Percentiles rank a stretch among this genome's conserved stretches.
Conservation (phyloP, 2,113 vertebrate genomes). For the Conger conger region DNA sequence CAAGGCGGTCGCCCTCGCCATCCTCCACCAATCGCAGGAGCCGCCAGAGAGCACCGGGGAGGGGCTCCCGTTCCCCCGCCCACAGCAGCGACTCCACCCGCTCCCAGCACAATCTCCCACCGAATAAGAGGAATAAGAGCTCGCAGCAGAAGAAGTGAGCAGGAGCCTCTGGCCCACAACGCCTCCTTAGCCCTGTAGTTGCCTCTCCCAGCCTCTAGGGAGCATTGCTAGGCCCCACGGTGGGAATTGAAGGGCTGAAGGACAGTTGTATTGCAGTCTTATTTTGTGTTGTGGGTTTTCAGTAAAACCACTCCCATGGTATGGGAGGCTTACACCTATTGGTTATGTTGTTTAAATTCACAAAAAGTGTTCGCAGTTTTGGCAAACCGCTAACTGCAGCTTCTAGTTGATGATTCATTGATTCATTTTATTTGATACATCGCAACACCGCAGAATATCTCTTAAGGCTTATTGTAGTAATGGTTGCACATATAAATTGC, state of each 20-base stretch:
- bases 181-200: not conserved
- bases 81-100: constrained; percentile 86
- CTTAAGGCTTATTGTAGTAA: too few species aligned
- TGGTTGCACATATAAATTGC: too few species aligned
- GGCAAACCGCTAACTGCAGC: not conserved
- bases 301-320: too few species aligned
- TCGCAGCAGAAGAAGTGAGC: constrained; percentile 81
- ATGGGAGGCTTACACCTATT: too few species aligned
- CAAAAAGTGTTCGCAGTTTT: not conserved
- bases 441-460: too few species aligned
- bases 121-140: constrained; percentile 69
- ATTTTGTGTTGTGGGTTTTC: too few species aligned
- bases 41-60: constrained; percentile 68
- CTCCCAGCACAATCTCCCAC: constrained; percentile 63
- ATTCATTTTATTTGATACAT: too few species aligned
- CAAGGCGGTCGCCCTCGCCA: constrained; percentile 65
- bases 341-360: too few species aligned
- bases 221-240: not conserved
- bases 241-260: too few species aligned
- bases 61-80: constrained; percentile 73
- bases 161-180: not conserved
- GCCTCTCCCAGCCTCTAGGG: not conserved
- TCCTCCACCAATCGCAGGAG: constrained; percentile 69
- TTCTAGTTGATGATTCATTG: too few species aligned
- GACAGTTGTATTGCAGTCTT: not conserved